These are phyloP conservation scores for Tortricodes alternella DNA, from an alignment of 2,888 invertebrate genomes.

Conservation along the genomic window DNA sequence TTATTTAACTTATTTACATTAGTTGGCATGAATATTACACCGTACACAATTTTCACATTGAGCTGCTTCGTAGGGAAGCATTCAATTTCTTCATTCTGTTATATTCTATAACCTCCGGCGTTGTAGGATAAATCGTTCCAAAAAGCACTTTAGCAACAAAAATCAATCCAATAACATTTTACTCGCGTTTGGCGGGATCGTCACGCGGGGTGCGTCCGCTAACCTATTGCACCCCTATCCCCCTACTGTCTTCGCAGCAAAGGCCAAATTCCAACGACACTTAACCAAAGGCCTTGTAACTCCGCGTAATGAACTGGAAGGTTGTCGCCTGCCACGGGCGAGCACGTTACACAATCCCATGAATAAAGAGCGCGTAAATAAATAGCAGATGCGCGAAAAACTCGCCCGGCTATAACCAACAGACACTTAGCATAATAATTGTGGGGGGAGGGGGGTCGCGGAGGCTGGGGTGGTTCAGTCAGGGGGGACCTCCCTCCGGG, in stretches of 20 bases:
- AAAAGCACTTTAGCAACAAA: conserved; percentile 55
- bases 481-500: conserved; percentile 49
- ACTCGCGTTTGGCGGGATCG: conserved; percentile 55
- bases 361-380: conserved; percentile 82
- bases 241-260: conserved; percentile 42
- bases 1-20: background rate
- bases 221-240: conserved; percentile 52
- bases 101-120: background rate
- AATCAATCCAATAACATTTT: conserved; percentile 61
- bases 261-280: conserved; percentile 45
- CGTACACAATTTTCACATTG: too few relatives aligned
- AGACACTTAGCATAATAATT: conserved; percentile 82
- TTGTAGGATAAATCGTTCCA: conserved; percentile 41
- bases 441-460: conserved; percentile 52
- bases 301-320: conserved; percentile 74
- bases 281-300: conserved; percentile 53
- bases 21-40: background rate
- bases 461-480: conserved; percentile 40
- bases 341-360: conserved; percentile 69
- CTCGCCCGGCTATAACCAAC: conserved; percentile 71
- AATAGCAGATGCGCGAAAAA: conserved; percentile 83
- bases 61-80: too few relatives aligned
- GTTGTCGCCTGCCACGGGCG: conserved; percentile 64
- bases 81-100: background rate
- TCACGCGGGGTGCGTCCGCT: conserved; percentile 65